Base-by-base conservation (phyloP, 2,113 vertebrate genomes). In the Polypterus bichir region DNA sequence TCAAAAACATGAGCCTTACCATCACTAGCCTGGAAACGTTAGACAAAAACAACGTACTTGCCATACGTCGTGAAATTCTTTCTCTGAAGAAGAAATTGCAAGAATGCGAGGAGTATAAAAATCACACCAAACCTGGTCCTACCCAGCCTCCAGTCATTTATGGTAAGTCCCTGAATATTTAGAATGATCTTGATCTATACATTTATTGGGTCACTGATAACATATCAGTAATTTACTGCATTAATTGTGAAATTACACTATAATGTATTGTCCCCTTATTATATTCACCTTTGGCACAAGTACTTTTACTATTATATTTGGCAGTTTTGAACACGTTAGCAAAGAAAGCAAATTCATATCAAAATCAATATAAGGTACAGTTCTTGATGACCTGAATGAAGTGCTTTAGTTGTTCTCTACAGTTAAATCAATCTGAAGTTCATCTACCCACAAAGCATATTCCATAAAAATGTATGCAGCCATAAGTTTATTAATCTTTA, bases 21-120 rank as follows among this genome's bases (percentile, higher is more conserved):
- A 81, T 84, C 54, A 80, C 83, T 63, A 75, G 78, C 54, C 69
- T 85, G 68, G 86, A 88, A 70, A 75, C 58, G 7, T 83, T 74
- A 1, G 86, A 88, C 60, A 71, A 75, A 64, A 83, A 73, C 68
- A 83, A 82, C 63, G 74, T 88, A 68, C 68, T 81, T 3, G 65
- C 78, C 62, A 81, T 84, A 62, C 73, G 73, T 55, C 61, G 77
- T 44, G 80, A 88, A 73, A 80, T 88, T 3, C 69, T 71, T 48
- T 75, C 78, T 64, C 68, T 88, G 61, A 77, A 83, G 68, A 81
- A 71, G 76, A 85, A 78, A 59, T 71, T 88, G 67, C 70, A 85
- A 70, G 77, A 82, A 8, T 84, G 81, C 68, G 73, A 83, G 70
- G 65, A 71, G 46, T 73, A 53, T 63, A 70, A 59, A 70, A 75